Base-by-base conservation (phyloP, 2,888 invertebrate genomes). In the Actias luna region DNA sequence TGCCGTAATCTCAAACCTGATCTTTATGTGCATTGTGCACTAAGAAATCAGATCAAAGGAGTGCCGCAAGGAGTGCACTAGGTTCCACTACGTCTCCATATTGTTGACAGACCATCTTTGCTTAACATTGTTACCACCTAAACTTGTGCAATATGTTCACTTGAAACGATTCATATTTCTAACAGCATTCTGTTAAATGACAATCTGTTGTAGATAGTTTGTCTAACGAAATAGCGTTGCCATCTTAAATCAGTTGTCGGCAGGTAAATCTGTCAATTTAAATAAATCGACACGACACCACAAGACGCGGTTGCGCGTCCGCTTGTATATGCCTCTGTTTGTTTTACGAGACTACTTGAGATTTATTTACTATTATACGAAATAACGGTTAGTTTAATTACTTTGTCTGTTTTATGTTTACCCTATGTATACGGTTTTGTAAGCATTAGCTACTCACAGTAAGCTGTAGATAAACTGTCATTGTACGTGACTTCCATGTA, bases 301-400 rank as follows among this genome's bases (percentile, higher is more conserved):
- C 52, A 27, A 27, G 64, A 66, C 69, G 68, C 67, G 68, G 61
- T 67, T 71, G 66, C 67, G 68, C 68, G 64, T 67, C 65, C 69
- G 71, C 72, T 73, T 67, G 70, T 78, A 72, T 81, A 78, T 74
- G 76, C 79, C 72, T 70, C 69, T 80, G 81, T 85, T 85, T 81
- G 77, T 77, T 85, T 85, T 80, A 85, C 78, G 79, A 80, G 80
- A 74, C 73, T 75, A 73, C 72, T 67, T 35, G 69, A 75, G 77
- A 84, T 85, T 81, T 87, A 86, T 85, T 83, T 85, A 81, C 82
- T 82, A 79, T 82, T 74, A 75, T 76, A 75, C 72, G 68, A 81
- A 79, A 83, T 88, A 87, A 84, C 88, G 82, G 87, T 80, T 77
- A 72, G 72, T 84, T 88, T 88, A 83, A 87, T 87, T 86, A 79